These are phyloP conservation scores for Ditylenchus dipsaci DNA, from an alignment of 1,140 invertebrate genomes.

Conservation along the genomic window DNA sequence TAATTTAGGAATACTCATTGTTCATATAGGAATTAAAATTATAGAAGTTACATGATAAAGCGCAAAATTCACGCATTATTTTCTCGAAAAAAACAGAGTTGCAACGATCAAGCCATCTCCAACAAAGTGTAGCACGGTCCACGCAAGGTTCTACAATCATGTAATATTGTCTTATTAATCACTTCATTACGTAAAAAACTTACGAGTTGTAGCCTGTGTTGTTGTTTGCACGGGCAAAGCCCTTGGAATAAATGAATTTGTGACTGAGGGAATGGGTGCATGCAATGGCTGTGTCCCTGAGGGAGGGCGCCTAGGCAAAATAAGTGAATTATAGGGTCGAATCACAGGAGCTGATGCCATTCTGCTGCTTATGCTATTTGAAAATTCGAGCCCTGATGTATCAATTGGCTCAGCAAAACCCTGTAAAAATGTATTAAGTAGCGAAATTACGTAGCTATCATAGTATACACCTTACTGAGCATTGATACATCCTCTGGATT, in stretches of 20 bases:
- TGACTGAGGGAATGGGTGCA: not conserved
- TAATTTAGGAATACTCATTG: not conserved
- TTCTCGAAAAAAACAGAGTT: slow-evolving; percentile 51
- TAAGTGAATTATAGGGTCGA: not conserved
- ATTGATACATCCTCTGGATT: slow-evolving; percentile 55
- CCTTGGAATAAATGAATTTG: not conserved
- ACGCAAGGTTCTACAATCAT: slow-evolving; percentile 36
- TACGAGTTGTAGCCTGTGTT: not conserved
- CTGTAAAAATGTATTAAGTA: not conserved
- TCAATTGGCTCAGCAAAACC: not conserved
- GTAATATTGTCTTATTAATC: too few species aligned
- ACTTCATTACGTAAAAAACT: too few species aligned
- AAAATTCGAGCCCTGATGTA: not conserved
- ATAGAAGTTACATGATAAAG: slow-evolving; percentile 15
- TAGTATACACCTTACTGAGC: slow-evolving; percentile 19
- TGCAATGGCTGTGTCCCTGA: not conserved
- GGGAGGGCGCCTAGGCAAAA: not conserved
- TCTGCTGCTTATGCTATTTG: not conserved
- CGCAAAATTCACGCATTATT: slow-evolving; percentile 53
- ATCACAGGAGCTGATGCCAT: not conserved
- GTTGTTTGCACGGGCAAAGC: slow-evolving; percentile 7
- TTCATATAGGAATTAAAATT: not conserved
- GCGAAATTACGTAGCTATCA: not conserved
- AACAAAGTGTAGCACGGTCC: slow-evolving; percentile 50
- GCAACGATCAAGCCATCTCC: slow-evolving; percentile 48